Percentiles rank a stretch among this genome's conserved stretches.
Evolutionary conservation across 2,113 vertebrate species (phyloP).

Genomic region (Hystrix brachyura): DNA sequence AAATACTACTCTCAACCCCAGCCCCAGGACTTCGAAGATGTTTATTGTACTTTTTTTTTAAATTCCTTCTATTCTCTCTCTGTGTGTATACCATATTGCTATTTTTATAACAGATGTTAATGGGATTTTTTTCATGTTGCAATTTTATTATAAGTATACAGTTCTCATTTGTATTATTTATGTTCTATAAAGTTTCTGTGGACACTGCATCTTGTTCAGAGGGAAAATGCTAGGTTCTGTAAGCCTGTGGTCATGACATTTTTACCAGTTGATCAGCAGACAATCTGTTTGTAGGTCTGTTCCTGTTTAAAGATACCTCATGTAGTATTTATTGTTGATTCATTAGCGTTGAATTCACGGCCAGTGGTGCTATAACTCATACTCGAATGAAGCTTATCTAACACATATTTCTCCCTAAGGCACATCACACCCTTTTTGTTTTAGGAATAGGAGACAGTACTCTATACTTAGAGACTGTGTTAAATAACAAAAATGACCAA

Average conservation of each 20-base stretch:
- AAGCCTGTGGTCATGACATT: background rate
- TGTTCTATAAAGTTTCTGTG: background rate
- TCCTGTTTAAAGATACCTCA: background rate
- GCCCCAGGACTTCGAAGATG: background rate
- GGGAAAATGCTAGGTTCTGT: background rate
- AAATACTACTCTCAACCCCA: background rate
- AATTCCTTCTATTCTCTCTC: background rate
- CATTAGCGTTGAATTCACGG: background rate
- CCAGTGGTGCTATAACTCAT: rapidly evolving
- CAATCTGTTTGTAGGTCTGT: background rate
- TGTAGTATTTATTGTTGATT: background rate
- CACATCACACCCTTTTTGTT: background rate
- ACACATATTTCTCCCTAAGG: background rate
- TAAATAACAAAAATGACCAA: background rate
- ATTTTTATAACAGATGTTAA: background rate
- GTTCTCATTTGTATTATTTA: rapidly evolving
- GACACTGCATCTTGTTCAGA: too few relatives aligned
- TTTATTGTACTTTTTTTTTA: background rate
- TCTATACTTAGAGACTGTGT: background rate
- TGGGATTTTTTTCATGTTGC: background rate
- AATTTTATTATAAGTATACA: background rate
- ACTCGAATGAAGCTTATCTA: background rate
- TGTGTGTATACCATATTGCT: background rate
- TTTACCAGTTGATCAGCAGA: background rate
- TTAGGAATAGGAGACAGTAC: background rate